Conservation (phyloP, 2,888 invertebrate species). For the Xestia sexstrigata region DNA sequence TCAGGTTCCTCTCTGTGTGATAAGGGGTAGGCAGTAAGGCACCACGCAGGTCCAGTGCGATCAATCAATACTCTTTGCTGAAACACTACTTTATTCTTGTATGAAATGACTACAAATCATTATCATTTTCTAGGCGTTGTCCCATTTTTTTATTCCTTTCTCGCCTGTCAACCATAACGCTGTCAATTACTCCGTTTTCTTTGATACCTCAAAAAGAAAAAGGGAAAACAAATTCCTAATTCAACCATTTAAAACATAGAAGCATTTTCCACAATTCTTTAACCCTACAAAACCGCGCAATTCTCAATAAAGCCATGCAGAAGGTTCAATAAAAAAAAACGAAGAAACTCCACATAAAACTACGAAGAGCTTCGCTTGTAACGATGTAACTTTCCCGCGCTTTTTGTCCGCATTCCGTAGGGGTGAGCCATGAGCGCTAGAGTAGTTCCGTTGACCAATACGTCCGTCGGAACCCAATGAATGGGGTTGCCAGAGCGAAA, state of each 20-base stretch:
- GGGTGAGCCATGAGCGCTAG: conserved; percentile 47
- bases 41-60: neutral
- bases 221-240: neutral
- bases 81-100: neutral
- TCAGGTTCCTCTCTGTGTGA: neutral
- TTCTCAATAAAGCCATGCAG: conserved; percentile 22
- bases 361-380: conserved; percentile 41
- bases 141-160: neutral
- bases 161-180: neutral
- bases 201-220: neutral
- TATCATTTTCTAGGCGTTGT: no score
- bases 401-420: conserved; percentile 59
- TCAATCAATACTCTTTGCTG: neutral
- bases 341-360: conserved; percentile 34
- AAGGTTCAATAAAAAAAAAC: conserved; percentile 28
- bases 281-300: conserved; percentile 19
- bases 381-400: conserved; percentile 54
- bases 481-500: conserved; percentile 62
- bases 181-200: neutral
- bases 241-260: conserved; percentile 5
- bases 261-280: neutral
- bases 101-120: neutral
- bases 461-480: conserved; percentile 62
- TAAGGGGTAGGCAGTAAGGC: no score
- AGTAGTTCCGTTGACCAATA: conserved; percentile 60